A percentile compares a stretch with the other conserved stretches of the same genome.
Conservation (phyloP, 1,140 invertebrate genomes). For the Drosophila cardini region DNA sequence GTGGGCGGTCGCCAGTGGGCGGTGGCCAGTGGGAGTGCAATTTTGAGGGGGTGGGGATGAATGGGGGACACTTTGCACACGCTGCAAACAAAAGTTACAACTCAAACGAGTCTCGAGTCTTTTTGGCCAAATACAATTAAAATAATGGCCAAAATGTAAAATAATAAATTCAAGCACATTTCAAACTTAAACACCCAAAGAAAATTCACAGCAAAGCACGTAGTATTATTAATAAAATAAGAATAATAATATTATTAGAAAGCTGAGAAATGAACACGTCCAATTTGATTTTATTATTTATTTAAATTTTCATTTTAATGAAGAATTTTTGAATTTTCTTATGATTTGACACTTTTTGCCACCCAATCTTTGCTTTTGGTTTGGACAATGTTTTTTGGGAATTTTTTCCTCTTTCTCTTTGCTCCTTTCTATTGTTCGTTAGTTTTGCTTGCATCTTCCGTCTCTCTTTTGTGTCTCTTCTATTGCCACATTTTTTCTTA, state of each 20-base stretch:
- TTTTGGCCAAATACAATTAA: slow-evolving; percentile 67
- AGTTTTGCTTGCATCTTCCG: slow-evolving; percentile 72
- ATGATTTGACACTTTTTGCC: slow-evolving; percentile 26
- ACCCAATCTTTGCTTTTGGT: slow-evolving; percentile 39
- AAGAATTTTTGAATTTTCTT: slow-evolving; percentile 26
- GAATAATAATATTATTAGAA: neutral
- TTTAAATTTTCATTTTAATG: slow-evolving; percentile 38
- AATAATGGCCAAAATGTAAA: slow-evolving; percentile 57
- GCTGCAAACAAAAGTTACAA: neutral
- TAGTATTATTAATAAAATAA: neutral
- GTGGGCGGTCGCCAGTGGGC: neutral
- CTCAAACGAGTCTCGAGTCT: slow-evolving; percentile 42
- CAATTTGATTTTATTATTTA: slow-evolving; percentile 22
- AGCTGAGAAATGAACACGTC: neutral
- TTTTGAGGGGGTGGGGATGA: too few species aligned
- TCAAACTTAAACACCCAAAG: slow-evolving; percentile 26
- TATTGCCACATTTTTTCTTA: slow-evolving; percentile 85
- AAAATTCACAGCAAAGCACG: slow-evolving; percentile 27
- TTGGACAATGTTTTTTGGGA: slow-evolving; percentile 36
- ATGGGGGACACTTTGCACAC: slow-evolving; percentile 52
- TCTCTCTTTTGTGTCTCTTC: slow-evolving; percentile 84
- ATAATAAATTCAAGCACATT: slow-evolving; percentile 27
- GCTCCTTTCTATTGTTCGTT: slow-evolving; percentile 63
- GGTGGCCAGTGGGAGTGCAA: neutral
- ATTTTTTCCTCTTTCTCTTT: slow-evolving; percentile 33